Conservation (phyloP, 2,797 vertebrate genomes). For the Champsocephalus esox region DNA sequence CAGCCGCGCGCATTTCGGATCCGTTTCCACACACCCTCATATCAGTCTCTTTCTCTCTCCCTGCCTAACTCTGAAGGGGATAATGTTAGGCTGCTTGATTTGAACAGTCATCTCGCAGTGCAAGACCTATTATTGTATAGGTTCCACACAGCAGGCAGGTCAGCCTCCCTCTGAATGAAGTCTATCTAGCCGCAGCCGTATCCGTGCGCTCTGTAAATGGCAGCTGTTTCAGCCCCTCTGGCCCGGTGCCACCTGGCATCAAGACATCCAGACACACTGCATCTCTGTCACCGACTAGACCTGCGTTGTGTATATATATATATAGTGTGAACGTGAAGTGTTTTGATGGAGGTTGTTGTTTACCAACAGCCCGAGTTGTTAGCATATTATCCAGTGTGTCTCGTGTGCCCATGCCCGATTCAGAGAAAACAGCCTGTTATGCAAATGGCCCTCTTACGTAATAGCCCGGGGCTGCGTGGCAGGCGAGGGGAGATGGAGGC, state of each 20-base stretch:
- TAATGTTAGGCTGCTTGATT: slow-evolving; percentile 80
- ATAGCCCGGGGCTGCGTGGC: slow-evolving; percentile 72
- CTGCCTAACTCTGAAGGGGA: slow-evolving; percentile 75
- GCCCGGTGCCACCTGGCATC: slow-evolving; percentile 68
- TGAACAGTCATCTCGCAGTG: slow-evolving; percentile 74
- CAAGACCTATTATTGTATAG: slow-evolving; percentile 79
- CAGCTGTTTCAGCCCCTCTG: slow-evolving; percentile 76
- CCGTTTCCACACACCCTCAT: slow-evolving; percentile 26
- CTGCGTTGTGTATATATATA: slow-evolving; percentile 13
- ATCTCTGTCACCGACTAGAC: slow-evolving; percentile 51
- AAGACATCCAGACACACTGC: slow-evolving; percentile 50
- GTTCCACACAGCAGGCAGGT: slow-evolving; percentile 76
- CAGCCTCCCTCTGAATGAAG: slow-evolving; percentile 72
- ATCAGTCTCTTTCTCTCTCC: slow-evolving; percentile 41
- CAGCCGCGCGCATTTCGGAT: not conserved
- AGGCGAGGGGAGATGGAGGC: slow-evolving; percentile 57
- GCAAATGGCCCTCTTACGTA: slow-evolving; percentile 81
- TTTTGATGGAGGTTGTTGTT: slow-evolving; percentile 73
- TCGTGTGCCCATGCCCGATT: slow-evolving; percentile 67
- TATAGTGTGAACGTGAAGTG: slow-evolving; percentile 53
- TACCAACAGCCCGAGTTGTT: slow-evolving; percentile 76
- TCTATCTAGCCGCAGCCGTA: slow-evolving; percentile 53
- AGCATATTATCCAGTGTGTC: slow-evolving; percentile 73
- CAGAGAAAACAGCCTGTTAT: slow-evolving; percentile 80
- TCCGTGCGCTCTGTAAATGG: slow-evolving; percentile 62